Evolutionary conservation across 2,113 vertebrate genomes (phyloP).

Genomic region (Romanogobio albipinnatus): DNA sequence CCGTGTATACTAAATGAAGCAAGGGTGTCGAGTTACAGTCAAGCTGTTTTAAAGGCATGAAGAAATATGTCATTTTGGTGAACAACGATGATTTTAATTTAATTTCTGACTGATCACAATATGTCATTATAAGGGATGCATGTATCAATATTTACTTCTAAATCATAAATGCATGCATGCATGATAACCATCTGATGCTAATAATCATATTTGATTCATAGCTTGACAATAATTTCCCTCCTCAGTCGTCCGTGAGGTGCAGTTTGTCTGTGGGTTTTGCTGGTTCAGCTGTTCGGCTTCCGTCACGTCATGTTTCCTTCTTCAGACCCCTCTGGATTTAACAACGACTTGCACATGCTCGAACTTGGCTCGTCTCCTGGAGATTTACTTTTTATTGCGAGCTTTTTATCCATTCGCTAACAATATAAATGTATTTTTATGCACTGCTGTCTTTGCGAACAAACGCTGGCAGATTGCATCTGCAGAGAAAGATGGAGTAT

Average conservation of each 20-base stretch:
- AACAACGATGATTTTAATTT: background rate
- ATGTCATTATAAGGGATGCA: background rate
- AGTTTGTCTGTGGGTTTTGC: background rate
- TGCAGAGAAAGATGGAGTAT: background rate
- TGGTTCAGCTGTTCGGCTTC: background rate
- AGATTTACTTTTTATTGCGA: constrained; percentile 30
- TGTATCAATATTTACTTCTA: background rate
- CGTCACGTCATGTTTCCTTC: constrained; percentile 10
- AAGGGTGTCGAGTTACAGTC: no score
- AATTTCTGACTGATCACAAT: background rate
- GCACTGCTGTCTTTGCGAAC: constrained; percentile 35
- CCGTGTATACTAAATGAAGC: no score
- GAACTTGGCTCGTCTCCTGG: constrained; percentile 10
- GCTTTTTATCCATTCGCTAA: constrained; percentile 24
- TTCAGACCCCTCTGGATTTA: constrained; percentile 18
- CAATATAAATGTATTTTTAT: constrained; percentile 37
- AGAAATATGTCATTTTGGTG: no score
- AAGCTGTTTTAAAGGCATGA: no score
- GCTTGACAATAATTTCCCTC: background rate
- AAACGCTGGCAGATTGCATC: constrained; percentile 43
- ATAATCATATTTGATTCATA: background rate
- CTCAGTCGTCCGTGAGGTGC: background rate
- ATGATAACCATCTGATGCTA: background rate
- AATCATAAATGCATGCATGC: background rate
- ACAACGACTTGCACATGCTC: constrained; percentile 36